Base-by-base conservation (phyloP, 2,113 vertebrate species). In the Myotis yumanensis region DNA sequence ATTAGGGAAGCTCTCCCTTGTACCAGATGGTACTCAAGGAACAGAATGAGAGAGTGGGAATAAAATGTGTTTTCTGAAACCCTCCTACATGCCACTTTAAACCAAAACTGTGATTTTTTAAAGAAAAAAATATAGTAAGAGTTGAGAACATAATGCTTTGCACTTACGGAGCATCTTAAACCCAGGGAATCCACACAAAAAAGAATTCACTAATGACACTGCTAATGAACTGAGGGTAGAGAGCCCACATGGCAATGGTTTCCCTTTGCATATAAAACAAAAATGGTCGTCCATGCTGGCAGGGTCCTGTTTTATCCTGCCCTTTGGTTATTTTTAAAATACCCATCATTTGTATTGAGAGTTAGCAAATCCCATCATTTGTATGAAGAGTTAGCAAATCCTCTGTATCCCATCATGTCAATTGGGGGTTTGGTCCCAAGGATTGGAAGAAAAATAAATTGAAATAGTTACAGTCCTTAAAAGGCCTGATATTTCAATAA, bases 11-110 rank as follows among this genome's bases (percentile, higher is more conserved):
- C 85, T 62, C 84, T 96, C 75, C 91, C 66, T 91, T 79, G 43
- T 64, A 92, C 93, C 96, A 97, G 95, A 96, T 97, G 94, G 81
- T 85, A 91, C 93, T 81, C 5, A 90, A 15, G 83, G 73, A 97
- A 66, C 43, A 93, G 93, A 90, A 7, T 82, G 92, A 80, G 95
- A 81, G 69, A 95, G 16, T 10, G 4, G 32, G n/a, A 93, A 83
- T 95, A 40, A 96, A 96, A 69, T 89, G 35, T 17, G 5, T 59
- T 94, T 97, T 96, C 86, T 86, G 73, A 96, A 97, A 83, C 62
- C 91, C 96, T 96, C 96, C 94, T 89, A 96, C 95, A 89, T 57
- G 68, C 48, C 82, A 76, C 77, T 94, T 96, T 75, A 94, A 95
- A 96, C 93, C 96, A 96, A 97, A 95, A 73, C 52, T 80, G 37